Evolutionary conservation across 1,140 invertebrate species (phyloP), one percentile per base, ranked within the genome.

Genomic region (Eumaeus atala): DNA sequence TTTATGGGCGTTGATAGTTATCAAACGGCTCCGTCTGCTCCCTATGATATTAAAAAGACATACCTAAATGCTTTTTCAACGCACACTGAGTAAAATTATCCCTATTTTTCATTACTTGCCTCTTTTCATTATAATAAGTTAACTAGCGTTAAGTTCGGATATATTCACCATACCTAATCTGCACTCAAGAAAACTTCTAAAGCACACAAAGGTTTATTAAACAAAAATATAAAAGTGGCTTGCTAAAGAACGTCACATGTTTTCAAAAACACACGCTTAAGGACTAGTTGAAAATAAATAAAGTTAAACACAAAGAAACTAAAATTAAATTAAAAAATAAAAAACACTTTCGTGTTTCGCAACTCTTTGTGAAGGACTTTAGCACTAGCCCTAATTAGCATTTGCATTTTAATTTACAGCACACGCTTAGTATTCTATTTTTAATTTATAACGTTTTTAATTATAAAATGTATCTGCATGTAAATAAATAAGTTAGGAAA

Each of bases 331-430:
- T 48, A 40, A 38, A 42, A 49, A 59, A 56, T 57, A 59, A 42
- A 59, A 56, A 56, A 59, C 49, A 51, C 53, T 54, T 61, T 61
- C 54, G 58, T 63, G 47, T 55, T 61, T 55, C 34, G 48, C 47
- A 61, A 60, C 58, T 55, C 54, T 57, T 63, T 59, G 48, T 64
- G 58, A 54, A 56, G 57, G 54, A 60, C 59, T 56, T 63, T 56
- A 49, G 61, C 55, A 58, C 38, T 44, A 53, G 56, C 59, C 59
- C 60, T 59, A 67, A 63, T 67, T 63, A 67, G 64, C 61, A 58
- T 67, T 61, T 61, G 51, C 58, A 64, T 67, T 64, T 50, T 57
- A 58, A 56, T 58, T 58, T 62, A 50, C 56, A 58, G 56, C 56
- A 56, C 34, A 62, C 58, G 58, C 58, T 28, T 28, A 28, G 6